Base-by-base conservation (phyloP, 2,113 vertebrate genomes). In the Falco punctatus region DNA sequence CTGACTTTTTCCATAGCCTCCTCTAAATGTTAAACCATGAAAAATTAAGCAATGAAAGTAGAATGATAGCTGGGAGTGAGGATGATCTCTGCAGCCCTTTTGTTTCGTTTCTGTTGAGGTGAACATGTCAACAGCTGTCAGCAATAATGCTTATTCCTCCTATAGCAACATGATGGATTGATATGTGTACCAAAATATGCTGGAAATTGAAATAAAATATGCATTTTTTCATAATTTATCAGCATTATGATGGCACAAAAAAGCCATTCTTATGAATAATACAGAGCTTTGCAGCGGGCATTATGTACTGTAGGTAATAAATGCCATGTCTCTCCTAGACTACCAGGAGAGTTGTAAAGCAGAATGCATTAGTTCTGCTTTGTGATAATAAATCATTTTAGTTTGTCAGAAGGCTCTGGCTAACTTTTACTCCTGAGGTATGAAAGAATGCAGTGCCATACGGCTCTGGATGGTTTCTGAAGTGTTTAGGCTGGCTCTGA, bases 231-330 rank as follows among this genome's bases (percentile, higher is more conserved):
- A 98, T 99, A 98, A 99, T 98, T 98, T 98, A 98, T 98, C 98
- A 97, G 97, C 92, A 91, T 97, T 97, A 97, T 83, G 95, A 91
- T 97, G 96, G 98, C 97, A 98, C 98, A 98, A 98, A 98, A 98
- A 98, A 98, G 97, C 97, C 98, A 97, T 98, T 98, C 98, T 98
- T 98, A 99, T 99, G 99, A 99, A 99, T 99, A 99, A 99, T 99
- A 99, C 98, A 99, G 97, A 98, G 92, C 96, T 97, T 97, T 98
- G 97, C 97, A 98, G 96, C 24, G 7, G 97, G 97, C 98, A 98
- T 98, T 99, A 98, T 98, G 98, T 97, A 97, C 94, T 94, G 94
- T 98, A 97, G 98, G 98, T 99, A 98, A 99, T 99, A 99, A 99
- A 98, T 96, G 94, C 97, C 98, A 97, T 88, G 97, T 98, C 98